A percentile compares a stretch with the other conserved stretches of the same genome.
Conservation (phyloP, 1,140 invertebrate genomes). For the Bombus haemorrhoidalis region DNA sequence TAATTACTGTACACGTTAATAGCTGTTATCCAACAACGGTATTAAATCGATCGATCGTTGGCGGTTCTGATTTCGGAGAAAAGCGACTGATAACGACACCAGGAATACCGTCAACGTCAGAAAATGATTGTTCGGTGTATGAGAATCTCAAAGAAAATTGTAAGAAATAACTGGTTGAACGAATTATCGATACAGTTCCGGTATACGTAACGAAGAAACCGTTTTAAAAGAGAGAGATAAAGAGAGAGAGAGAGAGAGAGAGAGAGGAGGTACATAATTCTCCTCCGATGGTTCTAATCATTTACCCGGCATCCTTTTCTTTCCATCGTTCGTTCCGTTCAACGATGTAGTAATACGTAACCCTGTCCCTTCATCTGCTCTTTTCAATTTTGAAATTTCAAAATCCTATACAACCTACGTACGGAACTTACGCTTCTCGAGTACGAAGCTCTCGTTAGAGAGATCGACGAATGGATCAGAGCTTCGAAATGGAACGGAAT, state of each 20-base stretch:
- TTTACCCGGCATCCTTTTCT: background rate
- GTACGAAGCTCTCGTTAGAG: constrained; percentile 56
- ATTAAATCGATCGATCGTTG: constrained; percentile 10
- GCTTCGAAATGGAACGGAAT: constrained; percentile 52
- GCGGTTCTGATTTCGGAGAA: background rate
- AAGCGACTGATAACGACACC: too few relatives aligned
- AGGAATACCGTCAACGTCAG: background rate
- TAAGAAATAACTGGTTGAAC: background rate
- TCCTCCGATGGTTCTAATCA: background rate
- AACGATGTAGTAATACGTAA: too few relatives aligned
- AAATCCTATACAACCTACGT: constrained; percentile 9
- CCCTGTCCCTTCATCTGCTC: background rate
- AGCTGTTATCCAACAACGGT: too few relatives aligned
- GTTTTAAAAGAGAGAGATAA: too few relatives aligned
- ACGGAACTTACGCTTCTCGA: constrained; percentile 21
- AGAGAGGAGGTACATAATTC: constrained; percentile 5
- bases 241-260: too few relatives aligned
- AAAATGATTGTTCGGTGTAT: background rate
- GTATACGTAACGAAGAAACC: background rate
- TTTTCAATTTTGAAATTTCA: constrained; percentile 40
- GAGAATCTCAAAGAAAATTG: background rate
- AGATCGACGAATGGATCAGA: constrained; percentile 52
- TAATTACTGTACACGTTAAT: too few relatives aligned
- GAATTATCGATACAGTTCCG: constrained; percentile 6
- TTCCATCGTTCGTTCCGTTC: background rate